Evolutionary conservation across 2,113 vertebrate species (phyloP), one percentile per base, ranked within the genome.

Genomic region (Osmerus mordax): DNA sequence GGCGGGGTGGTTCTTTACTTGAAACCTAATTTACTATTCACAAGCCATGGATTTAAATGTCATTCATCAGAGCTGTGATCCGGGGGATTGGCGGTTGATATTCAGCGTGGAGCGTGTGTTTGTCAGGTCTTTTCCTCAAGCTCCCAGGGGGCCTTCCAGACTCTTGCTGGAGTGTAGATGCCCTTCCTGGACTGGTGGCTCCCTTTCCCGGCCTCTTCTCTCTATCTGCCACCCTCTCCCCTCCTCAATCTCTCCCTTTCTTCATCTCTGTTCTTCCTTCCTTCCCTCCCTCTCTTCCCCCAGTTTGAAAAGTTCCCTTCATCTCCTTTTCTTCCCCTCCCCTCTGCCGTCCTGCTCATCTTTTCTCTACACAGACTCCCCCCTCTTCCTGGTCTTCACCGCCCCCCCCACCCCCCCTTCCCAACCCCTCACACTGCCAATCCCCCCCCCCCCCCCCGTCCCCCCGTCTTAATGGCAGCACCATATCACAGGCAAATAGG

Each of bases 11-110:
- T n/a, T 4, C 14, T 56, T 56, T 14, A 7, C n/a, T 60, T 3
- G 23, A 78, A 63, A 70, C 65, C 25, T 15, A 61, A 54, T 32
- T 19, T 41, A 3, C 52, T 23, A 59, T 75, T 84, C 77, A 65
- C 56, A 63, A 72, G 73, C 70, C 54, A 60, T 81, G 74, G 72
- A 73, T 86, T 87, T 71, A 80, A 77, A 83, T 83, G 81, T 80
- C 81, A 79, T 81, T 78, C 5, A 47, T 71, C 56, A 61, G 76
- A 75, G 73, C 61, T 81, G 70, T 69, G 18, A 82, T 69, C 41
- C 18, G 15, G 53, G 25, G 23, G 73, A 66, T 72, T 14, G 73
- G 84, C 81, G 66, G 67, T 51, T 86, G 83, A 88, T 67, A 74
- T 78, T 88, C 75, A 77, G 81, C 81, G 79, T 86, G 68, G 73